Conservation (phyloP, 2,113 vertebrate genomes). For the Pygathrix nemaeus region DNA sequence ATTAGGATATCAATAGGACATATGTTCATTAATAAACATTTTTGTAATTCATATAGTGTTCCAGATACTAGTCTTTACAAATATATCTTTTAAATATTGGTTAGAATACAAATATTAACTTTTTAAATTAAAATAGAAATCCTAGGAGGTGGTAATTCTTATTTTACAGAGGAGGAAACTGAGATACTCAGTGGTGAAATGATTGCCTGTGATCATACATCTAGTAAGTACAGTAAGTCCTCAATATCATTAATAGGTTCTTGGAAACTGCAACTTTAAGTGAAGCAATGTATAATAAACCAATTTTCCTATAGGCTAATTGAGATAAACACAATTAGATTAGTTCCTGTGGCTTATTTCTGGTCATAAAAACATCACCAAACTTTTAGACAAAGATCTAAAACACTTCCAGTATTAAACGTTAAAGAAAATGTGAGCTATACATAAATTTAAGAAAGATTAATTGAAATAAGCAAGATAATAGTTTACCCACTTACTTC, state of each 20-base stretch:
- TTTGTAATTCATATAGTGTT: neutral
- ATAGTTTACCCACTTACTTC: neutral
- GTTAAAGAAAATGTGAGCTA: neutral
- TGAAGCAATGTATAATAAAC: neutral
- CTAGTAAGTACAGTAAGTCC: neutral
- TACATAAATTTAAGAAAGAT: neutral
- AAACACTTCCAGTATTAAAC: neutral
- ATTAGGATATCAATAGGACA: neutral
- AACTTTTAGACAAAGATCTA: neutral
- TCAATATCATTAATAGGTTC: neutral
- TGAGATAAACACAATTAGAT: neutral
- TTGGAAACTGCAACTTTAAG: neutral
- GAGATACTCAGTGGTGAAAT: neutral
- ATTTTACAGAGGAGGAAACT: neutral
- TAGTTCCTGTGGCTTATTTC: neutral
- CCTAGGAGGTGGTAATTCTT: neutral
- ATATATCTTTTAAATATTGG: neutral
- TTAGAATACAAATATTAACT: neutral
- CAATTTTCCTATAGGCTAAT: neutral
- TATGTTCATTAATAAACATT: constrained; percentile 3
- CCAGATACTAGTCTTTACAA: neutral
- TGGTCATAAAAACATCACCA: neutral
- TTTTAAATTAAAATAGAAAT: neutral
- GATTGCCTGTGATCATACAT: neutral
- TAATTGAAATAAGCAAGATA: neutral